Evolutionary conservation across 2,888 invertebrate species (phyloP), one percentile per base, ranked within the genome.

Genomic region (Athetis lepigone): DNA sequence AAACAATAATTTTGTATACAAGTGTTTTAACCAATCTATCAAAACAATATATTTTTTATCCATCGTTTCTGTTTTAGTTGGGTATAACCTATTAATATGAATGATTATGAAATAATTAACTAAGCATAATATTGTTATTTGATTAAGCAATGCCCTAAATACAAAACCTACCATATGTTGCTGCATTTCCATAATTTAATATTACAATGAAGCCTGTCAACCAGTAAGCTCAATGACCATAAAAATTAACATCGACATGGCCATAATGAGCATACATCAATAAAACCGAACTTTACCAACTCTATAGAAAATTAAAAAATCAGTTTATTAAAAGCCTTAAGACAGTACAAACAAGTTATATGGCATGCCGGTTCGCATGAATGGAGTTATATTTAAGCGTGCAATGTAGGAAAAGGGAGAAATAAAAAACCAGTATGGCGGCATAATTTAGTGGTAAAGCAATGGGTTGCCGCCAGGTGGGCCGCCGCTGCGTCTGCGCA

Each of bases 341-440:
- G 39, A 27, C 57, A 29, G 7, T 23, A 6, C 43, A 60, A 83
- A 83, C 80, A 36, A 65, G 82, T 79, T 66, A 57, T 71, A 82
- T 85, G 76, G 84, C 86, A 83, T 80, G 81, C 77, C 82, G 68
- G 79, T 82, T 79, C 84, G 84, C 88, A 88, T 89, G 86, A 90
- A 89, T 89, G 88, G 81, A 81, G 80, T 84, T 89, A 84, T 86
- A 88, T 88, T 85, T 84, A 84, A 85, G 82, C 85, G 85, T 84
- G 84, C 85, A 83, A 84, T 82, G 82, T 83, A 74, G 73, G 68
- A 71, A 75, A 75, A 75, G 69, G 27, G 39, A 69, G 54, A 85
- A 85, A 83, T 52, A 79, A 81, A 72, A 79, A 85, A 86, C 86
- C 82, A 81, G 81, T 83, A 74, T 73, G 55, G 70, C 73, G 70